Base-by-base conservation (phyloP, 2,888 invertebrate genomes). In the Anoncus sp. region DNA sequence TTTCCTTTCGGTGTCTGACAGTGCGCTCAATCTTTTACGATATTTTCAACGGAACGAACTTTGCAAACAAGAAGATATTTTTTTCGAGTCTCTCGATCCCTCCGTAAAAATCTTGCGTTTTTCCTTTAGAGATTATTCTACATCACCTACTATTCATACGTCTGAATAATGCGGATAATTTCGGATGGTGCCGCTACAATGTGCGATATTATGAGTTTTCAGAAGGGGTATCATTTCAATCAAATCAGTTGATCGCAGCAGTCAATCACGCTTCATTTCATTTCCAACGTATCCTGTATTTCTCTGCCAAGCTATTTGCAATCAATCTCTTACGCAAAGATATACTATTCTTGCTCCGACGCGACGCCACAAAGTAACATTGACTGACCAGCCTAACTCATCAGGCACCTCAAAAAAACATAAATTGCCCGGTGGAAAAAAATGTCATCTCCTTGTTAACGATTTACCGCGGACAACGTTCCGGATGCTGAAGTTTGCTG, bases 1-100 rank as follows among this genome's bases (percentile, higher is more conserved):
- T 77, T 74, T 77, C 45, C 69, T 67, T 55, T 40, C 45, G 1
- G 10, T 16, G 16, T 45, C 16, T 45, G 3, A 45, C 45, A 16
- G 18, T 53, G 12, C 16, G 22, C 38, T 49, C 18, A 6, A 59
- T 49, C 16, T 24, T 35, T 38, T 40, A 31, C n/a, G n/a, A n/a
- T n/a, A n/a, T 31, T 31, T 31, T 4, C 7, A 4, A 31, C 31
- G 31, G 31, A 31, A 31, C 31, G 31, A 31, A 31, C 31, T n/a
- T n/a, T n/a, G n/a, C n/a, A n/a, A n/a, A n/a, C n/a, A n/a, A n/a
- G n/a, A n/a, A n/a, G n/a, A n/a, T n/a, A 31, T 31, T 31, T 31
- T 31, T 7, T 6, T 31, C 4, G 7, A 10, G 10, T 2, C 38
- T 12, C 2, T 12, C 10, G 38, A 12, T 38, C 6, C 6, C 6